These are phyloP conservation scores for Lepus europaeus DNA, from an alignment of 2,113 vertebrate genomes.

Conservation along the genomic window DNA sequence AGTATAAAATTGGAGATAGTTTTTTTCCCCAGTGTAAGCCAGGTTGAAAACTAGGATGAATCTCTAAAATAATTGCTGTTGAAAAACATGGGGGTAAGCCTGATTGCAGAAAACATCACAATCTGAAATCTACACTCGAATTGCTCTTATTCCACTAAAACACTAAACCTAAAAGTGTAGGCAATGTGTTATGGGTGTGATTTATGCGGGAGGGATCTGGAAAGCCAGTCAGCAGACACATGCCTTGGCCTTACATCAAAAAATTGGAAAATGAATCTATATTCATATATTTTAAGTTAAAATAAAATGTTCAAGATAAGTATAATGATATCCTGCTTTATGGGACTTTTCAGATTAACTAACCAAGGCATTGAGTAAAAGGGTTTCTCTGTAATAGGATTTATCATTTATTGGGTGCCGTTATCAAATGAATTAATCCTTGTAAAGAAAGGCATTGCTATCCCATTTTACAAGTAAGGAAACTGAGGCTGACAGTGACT, in stretches of 20 bases:
- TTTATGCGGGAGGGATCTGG: slow-evolving; percentile 72
- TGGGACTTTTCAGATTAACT: slow-evolving; percentile 61
- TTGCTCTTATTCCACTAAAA: slow-evolving; percentile 64
- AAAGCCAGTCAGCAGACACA: slow-evolving; percentile 67
- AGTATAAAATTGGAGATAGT: background rate
- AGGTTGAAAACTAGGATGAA: slow-evolving; percentile 31
- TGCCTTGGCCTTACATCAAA: slow-evolving; percentile 65
- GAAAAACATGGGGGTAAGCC: background rate
- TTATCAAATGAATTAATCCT: slow-evolving; percentile 53
- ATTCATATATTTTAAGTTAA: slow-evolving; percentile 74
- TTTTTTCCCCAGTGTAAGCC: slow-evolving; percentile 28
- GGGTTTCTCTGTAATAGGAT: slow-evolving; percentile 52
- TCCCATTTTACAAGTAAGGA: slow-evolving; percentile 49
- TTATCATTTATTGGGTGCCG: slow-evolving; percentile 58
- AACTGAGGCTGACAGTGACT: slow-evolving; percentile 35
- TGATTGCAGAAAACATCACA: slow-evolving; percentile 5
- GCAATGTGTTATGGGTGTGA: slow-evolving; percentile 57
- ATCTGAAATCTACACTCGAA: slow-evolving; percentile 2
- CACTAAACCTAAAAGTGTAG: slow-evolving; percentile 52
- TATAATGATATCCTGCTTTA: slow-evolving; percentile 57
- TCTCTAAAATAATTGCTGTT: slow-evolving; percentile 50
- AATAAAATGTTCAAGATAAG: slow-evolving; percentile 71
- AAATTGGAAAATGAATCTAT: slow-evolving; percentile 59
- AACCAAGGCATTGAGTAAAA: slow-evolving; percentile 10
- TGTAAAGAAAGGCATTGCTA: slow-evolving; percentile 9